Conservation (phyloP, 2,888 invertebrate genomes). For the Conchocele bisecta region DNA sequence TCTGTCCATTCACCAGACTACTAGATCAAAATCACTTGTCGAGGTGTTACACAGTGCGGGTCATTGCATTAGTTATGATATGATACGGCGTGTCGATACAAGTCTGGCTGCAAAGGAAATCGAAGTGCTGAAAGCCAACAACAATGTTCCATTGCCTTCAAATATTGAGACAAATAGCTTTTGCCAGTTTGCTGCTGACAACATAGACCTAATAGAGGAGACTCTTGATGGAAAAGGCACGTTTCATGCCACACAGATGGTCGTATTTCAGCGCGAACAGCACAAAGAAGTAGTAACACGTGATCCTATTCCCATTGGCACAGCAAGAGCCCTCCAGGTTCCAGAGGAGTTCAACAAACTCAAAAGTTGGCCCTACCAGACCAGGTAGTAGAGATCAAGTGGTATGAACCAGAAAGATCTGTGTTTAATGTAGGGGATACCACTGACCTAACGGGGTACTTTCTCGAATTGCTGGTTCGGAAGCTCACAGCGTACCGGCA, state of each 20-base stretch:
- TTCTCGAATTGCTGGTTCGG: background rate
- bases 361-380: background rate
- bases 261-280: background rate
- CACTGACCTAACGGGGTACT: background rate
- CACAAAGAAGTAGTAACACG: background rate
- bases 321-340: background rate
- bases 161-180: background rate
- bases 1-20: no score
- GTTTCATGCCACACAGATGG: conserved; percentile 2
- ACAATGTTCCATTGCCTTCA: background rate
- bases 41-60: background rate
- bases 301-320: background rate
- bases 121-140: background rate
- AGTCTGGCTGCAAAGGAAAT: background rate
- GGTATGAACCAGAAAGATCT: background rate
- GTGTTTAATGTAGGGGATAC: background rate
- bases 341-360: background rate
- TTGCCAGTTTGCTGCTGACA: background rate
- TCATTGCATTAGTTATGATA: background rate
- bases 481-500: background rate
- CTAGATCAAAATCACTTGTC: no score
- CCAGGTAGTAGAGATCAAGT: background rate
- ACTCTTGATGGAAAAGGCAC: background rate
- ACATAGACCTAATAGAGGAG: background rate
- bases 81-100: no score